Evolutionary conservation across 2,888 invertebrate genomes (phyloP).

Genomic region (Drosophila macrospina): DNA sequence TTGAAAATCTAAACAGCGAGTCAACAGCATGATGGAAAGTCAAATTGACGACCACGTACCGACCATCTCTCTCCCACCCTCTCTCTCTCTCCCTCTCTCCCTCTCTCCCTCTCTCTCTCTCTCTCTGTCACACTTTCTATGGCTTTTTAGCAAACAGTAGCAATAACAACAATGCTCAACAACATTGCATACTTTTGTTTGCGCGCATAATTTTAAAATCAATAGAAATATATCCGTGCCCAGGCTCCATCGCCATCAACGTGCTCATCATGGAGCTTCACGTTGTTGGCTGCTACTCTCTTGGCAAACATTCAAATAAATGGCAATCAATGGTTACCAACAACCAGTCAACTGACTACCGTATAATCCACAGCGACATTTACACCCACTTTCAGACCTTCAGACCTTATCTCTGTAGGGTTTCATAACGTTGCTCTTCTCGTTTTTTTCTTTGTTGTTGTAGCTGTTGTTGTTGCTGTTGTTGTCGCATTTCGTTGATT

Average conservation of each 20-base stretch:
- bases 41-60: constrained; percentile 56
- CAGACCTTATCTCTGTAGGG: constrained; percentile 36
- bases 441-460: constrained; percentile 17
- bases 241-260: constrained; percentile 33
- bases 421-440: not conserved
- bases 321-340: constrained; percentile 66
- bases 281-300: constrained; percentile 15
- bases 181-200: constrained; percentile 76
- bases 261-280: constrained; percentile 17
- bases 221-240: constrained; percentile 84
- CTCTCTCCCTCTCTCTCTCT: not conserved
- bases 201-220: constrained; percentile 85
- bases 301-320: constrained; percentile 75
- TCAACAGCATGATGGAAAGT: constrained; percentile 68
- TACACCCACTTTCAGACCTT: not conserved
- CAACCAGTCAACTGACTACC: constrained; percentile 56
- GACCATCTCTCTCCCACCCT: not conserved
- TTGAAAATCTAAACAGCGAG: constrained; percentile 82
- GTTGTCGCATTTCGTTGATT: constrained; percentile 60
- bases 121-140: constrained; percentile 10
- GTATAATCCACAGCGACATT: constrained; percentile 45
- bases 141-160: constrained; percentile 53
- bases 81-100: not conserved
- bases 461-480: no score
- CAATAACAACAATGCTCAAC: constrained; percentile 43